phyloP scores from a whole-genome alignment of 2,797 vertebrate species.

The Sphenodon punctatus region DNA sequence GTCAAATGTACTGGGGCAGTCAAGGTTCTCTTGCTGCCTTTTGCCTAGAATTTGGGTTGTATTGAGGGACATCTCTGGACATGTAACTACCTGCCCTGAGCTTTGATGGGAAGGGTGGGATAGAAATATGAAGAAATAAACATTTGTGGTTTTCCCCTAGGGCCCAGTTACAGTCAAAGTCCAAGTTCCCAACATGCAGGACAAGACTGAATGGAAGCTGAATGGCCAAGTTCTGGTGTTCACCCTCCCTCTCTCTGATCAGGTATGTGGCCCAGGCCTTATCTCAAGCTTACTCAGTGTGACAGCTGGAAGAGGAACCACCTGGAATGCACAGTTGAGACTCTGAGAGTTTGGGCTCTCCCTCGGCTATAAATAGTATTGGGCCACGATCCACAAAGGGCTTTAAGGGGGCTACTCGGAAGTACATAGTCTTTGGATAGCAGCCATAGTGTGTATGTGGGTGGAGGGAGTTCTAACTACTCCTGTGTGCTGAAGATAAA shows the following conservation, averaged over 20 bases:
- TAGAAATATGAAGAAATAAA: no score
- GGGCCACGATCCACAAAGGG: not conserved
- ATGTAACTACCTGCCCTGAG: no score
- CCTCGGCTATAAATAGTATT: not conserved
- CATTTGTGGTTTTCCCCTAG: conserved; percentile 66
- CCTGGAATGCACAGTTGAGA: not conserved
- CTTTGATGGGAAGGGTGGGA: no score
- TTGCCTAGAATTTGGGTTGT: no score
- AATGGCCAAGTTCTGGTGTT: conserved; percentile 94
- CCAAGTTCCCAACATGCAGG: conserved; percentile 99
- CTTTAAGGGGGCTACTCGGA: no score
- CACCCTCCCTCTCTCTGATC: conserved; percentile 94
- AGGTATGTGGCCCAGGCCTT: conserved; percentile 75
- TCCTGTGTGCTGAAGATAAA: not conserved
- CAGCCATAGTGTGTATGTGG: not conserved
- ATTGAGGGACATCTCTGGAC: no score
- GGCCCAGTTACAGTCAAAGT: conserved; percentile 94
- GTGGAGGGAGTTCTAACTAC: not conserved
- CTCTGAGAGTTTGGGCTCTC: not conserved
- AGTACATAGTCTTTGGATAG: no score
- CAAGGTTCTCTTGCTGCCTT: no score
- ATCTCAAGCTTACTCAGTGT: not conserved
- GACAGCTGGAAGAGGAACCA: not conserved
- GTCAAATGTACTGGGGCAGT: no score
- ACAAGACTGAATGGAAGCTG: conserved; percentile 99